These are phyloP conservation scores for Ageneiosus marmoratus DNA, from an alignment of 2,113 vertebrate genomes.

Conservation along the genomic window DNA sequence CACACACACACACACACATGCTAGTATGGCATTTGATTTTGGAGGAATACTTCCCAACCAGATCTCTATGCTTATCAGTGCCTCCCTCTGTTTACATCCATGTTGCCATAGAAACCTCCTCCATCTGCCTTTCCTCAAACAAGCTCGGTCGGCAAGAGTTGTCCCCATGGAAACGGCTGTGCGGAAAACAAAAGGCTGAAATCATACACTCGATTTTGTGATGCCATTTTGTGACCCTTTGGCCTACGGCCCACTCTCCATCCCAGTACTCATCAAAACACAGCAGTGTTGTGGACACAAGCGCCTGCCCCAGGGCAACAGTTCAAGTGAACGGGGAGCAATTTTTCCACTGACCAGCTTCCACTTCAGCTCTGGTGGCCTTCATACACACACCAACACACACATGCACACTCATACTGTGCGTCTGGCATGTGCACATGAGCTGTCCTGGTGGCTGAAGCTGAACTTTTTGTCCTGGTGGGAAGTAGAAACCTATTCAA, in stretches of 20 bases:
- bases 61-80: conserved; percentile 1
- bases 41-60: conserved; percentile 16
- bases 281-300: conserved; percentile 43
- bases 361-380: conserved; percentile 16
- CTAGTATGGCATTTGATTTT: not conserved
- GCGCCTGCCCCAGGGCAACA: not conserved
- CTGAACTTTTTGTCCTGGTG: not conserved
- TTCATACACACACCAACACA: not conserved
- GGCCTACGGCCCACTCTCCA: not conserved
- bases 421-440: conserved; percentile 2
- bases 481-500: conserved; percentile 6
- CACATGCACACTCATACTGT: not conserved
- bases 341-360: conserved; percentile 23
- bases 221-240: conserved; percentile 32
- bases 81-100: conserved; percentile 14
- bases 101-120: conserved; percentile 22
- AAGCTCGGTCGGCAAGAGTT: not conserved
- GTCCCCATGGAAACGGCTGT: conserved; percentile 45
- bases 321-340: not conserved
- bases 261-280: conserved; percentile 20
- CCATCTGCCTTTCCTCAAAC: conserved; percentile 15
- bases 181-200: conserved; percentile 51
- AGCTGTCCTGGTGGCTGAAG: not conserved
- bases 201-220: conserved; percentile 28
- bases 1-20: not conserved